A percentile compares a stretch with the other conserved stretches of the same genome.
Conservation (phyloP, 2,113 vertebrate genomes). For the Oreochromis aureus region DNA sequence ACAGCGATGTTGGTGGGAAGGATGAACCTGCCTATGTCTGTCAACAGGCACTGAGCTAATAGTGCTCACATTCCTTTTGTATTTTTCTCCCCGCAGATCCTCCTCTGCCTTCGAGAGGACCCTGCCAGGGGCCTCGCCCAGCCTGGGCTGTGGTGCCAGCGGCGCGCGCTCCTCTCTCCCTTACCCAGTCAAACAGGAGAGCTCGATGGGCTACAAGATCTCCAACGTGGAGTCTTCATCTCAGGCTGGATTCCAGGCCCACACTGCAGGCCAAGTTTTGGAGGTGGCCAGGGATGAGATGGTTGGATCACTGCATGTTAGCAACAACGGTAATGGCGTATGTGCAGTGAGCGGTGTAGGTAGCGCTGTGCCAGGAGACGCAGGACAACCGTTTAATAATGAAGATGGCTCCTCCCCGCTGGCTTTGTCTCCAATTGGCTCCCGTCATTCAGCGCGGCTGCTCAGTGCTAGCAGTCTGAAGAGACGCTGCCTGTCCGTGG, state of each 20-base stretch:
- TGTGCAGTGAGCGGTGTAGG: conserved; percentile 42
- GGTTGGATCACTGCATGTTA: neutral
- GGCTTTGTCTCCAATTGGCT: conserved; percentile 78
- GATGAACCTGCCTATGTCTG: conserved; percentile 48
- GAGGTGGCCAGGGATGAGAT: conserved; percentile 37
- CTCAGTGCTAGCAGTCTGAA: conserved; percentile 78
- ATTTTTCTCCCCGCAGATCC: conserved; percentile 45
- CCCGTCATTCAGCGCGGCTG: conserved; percentile 81
- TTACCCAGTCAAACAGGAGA: conserved; percentile 90
- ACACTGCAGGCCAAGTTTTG: conserved; percentile 50
- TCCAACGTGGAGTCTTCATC: conserved; percentile 49
- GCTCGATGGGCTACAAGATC: conserved; percentile 76
- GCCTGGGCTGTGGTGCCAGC: conserved; percentile 52
- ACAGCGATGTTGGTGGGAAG: conserved; percentile 26
- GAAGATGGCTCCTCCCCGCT: conserved; percentile 80
- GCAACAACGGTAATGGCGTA: conserved; percentile 12
- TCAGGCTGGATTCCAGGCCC: conserved; percentile 58
- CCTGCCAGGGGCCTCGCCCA: conserved; percentile 58
- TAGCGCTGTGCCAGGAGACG: conserved; percentile 73
- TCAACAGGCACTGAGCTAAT: conserved; percentile 49
- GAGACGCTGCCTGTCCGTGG: conserved; percentile 78
- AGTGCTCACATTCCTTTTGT: conserved; percentile 55
- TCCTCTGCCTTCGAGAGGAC: conserved; percentile 58
- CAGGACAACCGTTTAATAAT: conserved; percentile 87
- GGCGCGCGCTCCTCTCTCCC: conserved; percentile 26